These are phyloP conservation scores for Sclerurus mexicanus DNA, from an alignment of 2,113 vertebrate genomes.

Conservation along the genomic window DNA sequence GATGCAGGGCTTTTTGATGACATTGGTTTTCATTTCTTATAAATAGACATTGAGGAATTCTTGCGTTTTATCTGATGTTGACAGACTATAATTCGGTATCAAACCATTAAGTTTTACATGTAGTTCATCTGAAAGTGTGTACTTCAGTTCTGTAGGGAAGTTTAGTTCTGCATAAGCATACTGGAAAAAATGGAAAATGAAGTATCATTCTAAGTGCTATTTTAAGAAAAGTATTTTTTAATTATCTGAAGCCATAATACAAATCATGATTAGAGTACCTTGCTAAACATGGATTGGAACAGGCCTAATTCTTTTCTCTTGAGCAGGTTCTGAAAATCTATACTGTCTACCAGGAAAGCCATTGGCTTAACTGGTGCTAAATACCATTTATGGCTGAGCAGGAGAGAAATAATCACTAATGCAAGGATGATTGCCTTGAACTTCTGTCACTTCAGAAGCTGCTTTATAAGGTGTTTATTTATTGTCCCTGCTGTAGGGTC, in stretches of 20 bases:
- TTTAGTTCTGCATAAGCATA: background rate
- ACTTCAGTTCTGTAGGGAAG: background rate
- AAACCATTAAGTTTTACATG: background rate
- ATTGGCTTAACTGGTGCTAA: background rate
- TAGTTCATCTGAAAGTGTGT: background rate
- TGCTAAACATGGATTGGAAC: background rate
- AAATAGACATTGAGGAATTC: background rate
- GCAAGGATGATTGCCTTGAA: background rate
- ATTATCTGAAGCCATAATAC: background rate
- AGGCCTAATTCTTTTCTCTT: background rate
- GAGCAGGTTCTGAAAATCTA: background rate
- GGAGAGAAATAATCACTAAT: background rate
- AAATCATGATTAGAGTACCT: background rate
- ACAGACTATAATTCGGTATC: background rate
- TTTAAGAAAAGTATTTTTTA: background rate
- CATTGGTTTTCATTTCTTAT: background rate
- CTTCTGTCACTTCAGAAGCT: background rate
- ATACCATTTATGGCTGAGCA: background rate
- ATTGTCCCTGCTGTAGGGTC: background rate
- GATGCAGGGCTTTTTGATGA: background rate
- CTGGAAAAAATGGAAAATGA: background rate
- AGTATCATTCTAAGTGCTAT: background rate
- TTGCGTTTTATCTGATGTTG: background rate
- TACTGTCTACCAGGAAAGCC: background rate
- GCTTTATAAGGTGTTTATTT: background rate